Evolutionary conservation across 2,888 invertebrate species (phyloP), one percentile per base, ranked within the genome.

Genomic region (Pristionchus arcanus): DNA sequence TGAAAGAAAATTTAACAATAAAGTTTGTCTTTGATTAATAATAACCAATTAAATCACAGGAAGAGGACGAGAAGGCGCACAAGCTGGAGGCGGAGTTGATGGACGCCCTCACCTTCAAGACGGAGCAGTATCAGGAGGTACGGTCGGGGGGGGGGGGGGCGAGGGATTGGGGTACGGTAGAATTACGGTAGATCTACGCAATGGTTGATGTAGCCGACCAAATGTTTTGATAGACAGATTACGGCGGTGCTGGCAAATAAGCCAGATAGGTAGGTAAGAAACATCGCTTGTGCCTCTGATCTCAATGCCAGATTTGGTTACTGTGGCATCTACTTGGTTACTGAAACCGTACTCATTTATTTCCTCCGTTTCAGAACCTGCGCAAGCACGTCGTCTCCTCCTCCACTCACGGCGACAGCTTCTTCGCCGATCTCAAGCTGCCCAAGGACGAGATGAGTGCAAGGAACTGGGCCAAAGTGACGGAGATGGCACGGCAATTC

Each of bases 21-120:
- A n/a, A n/a, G n/a, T n/a, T n/a, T n/a, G n/a, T n/a, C n/a, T n/a
- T 49, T 49, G 9, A 49, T 49, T 9, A 63, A 13, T 21, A 63
- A 63, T 63, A 11, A 37, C 13, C 16, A 21, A 31, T 37, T n/a
- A 37, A 74, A 34, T 34, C 13, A 0, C 77, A 77, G 77, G 77
- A 77, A 34, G 77, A 77, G n/a, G 37, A 37, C 42, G 77, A 77
- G 42, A 77, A 77, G 77, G 42, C 37, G 42, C 77, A 16, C 42
- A 42, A 42, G 77, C 49, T 77, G 77, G 77, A 77, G 77, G 77
- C 21, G 21, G 77, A 77, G 21, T n/a, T 77, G 25, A 77, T 77
- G 77, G 13, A 77, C 42, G 77, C 25, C 25, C 77, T 77, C 15
- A 77, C 21, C 9, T 19, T 42, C 42, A 77, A 77, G 77, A 77